These are phyloP conservation scores for Centruroides vittatus DNA, from an alignment of 1,140 invertebrate species.

Conservation along the genomic window DNA sequence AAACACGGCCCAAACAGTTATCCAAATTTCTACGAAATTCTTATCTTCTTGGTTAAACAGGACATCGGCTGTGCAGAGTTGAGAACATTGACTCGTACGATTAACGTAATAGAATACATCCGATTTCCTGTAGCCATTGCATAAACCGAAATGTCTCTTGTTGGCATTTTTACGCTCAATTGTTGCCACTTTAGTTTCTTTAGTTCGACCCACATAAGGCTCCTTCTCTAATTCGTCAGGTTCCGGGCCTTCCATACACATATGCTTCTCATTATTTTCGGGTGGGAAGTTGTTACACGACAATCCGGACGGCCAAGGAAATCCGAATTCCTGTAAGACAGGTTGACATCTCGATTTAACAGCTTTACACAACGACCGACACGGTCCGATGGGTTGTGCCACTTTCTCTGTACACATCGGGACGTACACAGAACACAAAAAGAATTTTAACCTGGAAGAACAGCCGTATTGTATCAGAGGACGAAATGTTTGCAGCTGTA, in stretches of 20 bases:
- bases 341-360: conserved; percentile 70
- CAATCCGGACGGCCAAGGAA: conserved; percentile 74
- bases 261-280: conserved; percentile 74
- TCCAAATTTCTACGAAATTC: conserved; percentile 33
- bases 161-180: too few relatives aligned
- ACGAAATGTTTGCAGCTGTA: conserved; percentile 69
- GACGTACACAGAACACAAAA: conserved; percentile 84
- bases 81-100: conserved; percentile 36
- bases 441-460: conserved; percentile 73
- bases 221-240: conserved; percentile 1
- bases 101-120: conserved; percentile 52
- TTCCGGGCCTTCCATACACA: conserved; percentile 85
- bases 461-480: conserved; percentile 88
- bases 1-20: conserved; percentile 34
- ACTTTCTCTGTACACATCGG: conserved; percentile 97
- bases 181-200: too few relatives aligned
- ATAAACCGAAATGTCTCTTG: conserved; percentile 26
- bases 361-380: conserved; percentile 70
- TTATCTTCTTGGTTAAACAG: conserved; percentile 31
- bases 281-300: conserved; percentile 79
- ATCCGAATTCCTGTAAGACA: conserved; percentile 73
- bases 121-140: conserved; percentile 32
- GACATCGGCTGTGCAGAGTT: conserved; percentile 27
- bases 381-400: conserved; percentile 80
- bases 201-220: background rate